Base-by-base conservation (phyloP, 2,113 vertebrate species). In the Mormoops blainvillei region DNA sequence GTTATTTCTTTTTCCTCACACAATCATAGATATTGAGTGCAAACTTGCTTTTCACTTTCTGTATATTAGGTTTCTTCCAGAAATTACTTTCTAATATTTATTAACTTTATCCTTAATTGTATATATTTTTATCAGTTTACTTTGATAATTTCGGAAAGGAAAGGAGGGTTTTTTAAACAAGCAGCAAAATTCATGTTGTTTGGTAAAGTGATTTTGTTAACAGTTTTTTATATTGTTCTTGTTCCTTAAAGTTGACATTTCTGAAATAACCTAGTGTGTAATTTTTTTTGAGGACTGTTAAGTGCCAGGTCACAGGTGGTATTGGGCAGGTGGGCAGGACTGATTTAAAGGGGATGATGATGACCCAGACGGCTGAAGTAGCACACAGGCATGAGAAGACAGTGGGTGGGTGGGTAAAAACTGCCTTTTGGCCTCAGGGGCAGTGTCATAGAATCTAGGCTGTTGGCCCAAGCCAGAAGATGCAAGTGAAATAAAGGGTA, bases 51-150 rank as follows among this genome's bases (percentile, higher is more conserved):
- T 80, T 92, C 50, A 52, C 33, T 54, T 95, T 65, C 20, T 68
- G 0, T 33, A 1, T 16, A 1, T 1, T 84, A 41, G 31, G 6
- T 82, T 82, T 94, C 41, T 86, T 78, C 43, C 58, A 68, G 67
- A 94, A 93, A 63, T 41, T 43, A 3, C 61, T 94, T 77, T 97
- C 13, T 96, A 24, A 43, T 89, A 91, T 95, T 97, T 95, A 36
- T 94, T 97, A 81, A 31, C 10, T 94, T 91, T 97, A 9, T 74
- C 81, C 63, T 89, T 78, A 93, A 71, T 67, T 93, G 92, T 70
- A 0, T 88, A 50, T 95, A 45, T 88, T 96, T 95, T 86, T 28
- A 16, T 43, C 14, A 41, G 15, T 77, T 96, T 7, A 63, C 41
- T 89, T 94, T 48, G 4, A 33, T 92, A 92, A 74, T 41, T 87